phyloP scores from a whole-genome alignment of 64 coral and sea anemone genomes.

The Dendrophyllia cribrosa region DNA sequence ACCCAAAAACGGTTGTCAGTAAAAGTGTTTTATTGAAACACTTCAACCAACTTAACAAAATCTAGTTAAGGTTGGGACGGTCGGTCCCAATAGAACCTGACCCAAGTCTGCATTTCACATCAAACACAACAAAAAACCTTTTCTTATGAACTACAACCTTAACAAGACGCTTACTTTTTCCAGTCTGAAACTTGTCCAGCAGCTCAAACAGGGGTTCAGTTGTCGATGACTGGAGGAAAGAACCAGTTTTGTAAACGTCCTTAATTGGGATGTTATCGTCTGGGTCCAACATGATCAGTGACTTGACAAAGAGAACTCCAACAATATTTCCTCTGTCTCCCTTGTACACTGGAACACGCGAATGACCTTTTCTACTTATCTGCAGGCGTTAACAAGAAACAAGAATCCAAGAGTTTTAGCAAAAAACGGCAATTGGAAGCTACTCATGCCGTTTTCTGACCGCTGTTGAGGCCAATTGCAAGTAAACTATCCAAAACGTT shows the following conservation, averaged over 20 bases:
- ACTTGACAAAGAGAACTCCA: conserved; percentile 92
- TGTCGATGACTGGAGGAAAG: conserved; percentile 59
- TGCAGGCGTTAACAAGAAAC: conserved; percentile 18
- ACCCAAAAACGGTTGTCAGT: too few species aligned
- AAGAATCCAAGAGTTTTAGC: too few species aligned
- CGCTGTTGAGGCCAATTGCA: too few species aligned
- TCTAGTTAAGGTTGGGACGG: too few species aligned
- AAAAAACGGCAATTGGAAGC: background rate
- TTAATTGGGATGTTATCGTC: conserved; percentile 81
- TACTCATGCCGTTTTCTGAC: too few species aligned
- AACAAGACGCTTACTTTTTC: conserved; percentile 84
- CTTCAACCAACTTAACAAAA: too few species aligned
- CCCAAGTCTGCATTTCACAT: too few species aligned
- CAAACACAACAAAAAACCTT: background rate
- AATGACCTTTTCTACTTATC: conserved; percentile 88
- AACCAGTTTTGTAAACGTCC: conserved; percentile 67
- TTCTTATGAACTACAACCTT: background rate
- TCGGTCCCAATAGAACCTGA: too few species aligned
- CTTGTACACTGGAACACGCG: conserved; percentile 89
- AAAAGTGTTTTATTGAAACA: too few species aligned
- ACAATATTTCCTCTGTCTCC: conserved; percentile 70
- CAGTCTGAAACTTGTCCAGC: conserved; percentile 96
- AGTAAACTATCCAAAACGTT: too few species aligned
- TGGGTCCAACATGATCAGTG: conserved; percentile 87
- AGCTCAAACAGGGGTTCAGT: conserved; percentile 93